Percentiles rank a stretch among this genome's conserved stretches.
These are phyloP conservation scores for Nanorana parkeri DNA, from an alignment of 2,113 vertebrate species.

Conservation along the genomic window DNA sequence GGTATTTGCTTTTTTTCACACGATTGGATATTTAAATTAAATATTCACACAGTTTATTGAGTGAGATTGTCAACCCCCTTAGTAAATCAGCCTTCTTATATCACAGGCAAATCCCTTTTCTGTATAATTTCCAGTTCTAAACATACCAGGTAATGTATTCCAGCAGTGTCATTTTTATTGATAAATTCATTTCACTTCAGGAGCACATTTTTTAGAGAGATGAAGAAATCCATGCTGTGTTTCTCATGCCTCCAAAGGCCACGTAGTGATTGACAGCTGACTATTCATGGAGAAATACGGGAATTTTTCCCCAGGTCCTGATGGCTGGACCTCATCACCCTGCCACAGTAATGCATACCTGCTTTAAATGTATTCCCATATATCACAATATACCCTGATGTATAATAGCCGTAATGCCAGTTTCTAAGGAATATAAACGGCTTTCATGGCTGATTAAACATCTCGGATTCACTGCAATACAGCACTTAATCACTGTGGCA, in stretches of 20 bases:
- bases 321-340: background rate
- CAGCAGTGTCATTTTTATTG: too few relatives aligned
- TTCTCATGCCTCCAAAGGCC: background rate
- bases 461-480: slow-evolving; percentile 37
- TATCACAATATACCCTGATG: slow-evolving; percentile 52
- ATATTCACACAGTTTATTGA: too few relatives aligned
- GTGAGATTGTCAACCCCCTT: too few relatives aligned
- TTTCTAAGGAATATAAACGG: slow-evolving; percentile 57
- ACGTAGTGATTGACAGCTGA: background rate
- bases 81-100: too few relatives aligned
- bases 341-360: slow-evolving; percentile 33
- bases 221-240: background rate
- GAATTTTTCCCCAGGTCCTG: background rate
- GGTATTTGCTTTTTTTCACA: too few relatives aligned
- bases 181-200: too few relatives aligned
- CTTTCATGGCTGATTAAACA: slow-evolving; percentile 56
- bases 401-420: slow-evolving; percentile 53
- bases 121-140: too few relatives aligned
- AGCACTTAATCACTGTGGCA: slow-evolving; percentile 50
- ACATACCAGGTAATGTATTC: too few relatives aligned
- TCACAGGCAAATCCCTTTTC: too few relatives aligned
- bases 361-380: slow-evolving; percentile 49
- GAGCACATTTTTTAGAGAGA: too few relatives aligned
- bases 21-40: too few relatives aligned
- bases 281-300: background rate